Conservation (phyloP, 2,113 vertebrate species). For the Pteronura brasiliensis region DNA sequence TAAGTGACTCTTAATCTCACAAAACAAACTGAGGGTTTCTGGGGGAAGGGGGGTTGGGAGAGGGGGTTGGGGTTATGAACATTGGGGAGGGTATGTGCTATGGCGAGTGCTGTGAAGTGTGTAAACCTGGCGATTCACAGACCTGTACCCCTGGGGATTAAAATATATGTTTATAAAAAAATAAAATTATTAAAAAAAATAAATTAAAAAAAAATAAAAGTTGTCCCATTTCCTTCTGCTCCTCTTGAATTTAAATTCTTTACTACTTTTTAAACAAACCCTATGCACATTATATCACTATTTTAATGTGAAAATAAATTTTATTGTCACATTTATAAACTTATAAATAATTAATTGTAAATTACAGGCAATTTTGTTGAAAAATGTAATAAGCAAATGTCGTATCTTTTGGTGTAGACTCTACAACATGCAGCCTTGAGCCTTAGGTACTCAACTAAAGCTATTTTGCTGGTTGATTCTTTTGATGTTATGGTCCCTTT, state of each 20-base stretch:
- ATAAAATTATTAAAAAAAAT: too few relatives aligned
- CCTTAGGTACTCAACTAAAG: background rate
- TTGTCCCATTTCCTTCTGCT: background rate
- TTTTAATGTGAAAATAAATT: background rate
- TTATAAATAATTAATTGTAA: background rate
- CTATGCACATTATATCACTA: background rate
- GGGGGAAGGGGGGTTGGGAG: too few relatives aligned
- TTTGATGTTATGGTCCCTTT: background rate
- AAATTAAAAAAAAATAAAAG: too few relatives aligned
- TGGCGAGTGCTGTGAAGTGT: too few relatives aligned
- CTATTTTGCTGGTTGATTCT: background rate
- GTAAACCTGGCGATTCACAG: too few relatives aligned
- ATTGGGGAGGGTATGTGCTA: too few relatives aligned
- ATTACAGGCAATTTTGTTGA: background rate
- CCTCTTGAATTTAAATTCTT: background rate
- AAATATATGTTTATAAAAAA: too few relatives aligned
- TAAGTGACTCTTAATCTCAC: too few relatives aligned
- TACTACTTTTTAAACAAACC: background rate
- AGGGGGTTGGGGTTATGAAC: too few relatives aligned
- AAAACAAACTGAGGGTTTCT: too few relatives aligned
- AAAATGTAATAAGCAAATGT: background rate
- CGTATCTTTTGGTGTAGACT: background rate
- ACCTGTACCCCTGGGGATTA: too few relatives aligned
- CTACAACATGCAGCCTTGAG: accelerated
- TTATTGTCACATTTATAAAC: background rate